Base-by-base conservation (phyloP, 2,888 invertebrate genomes). In the Drosophila recens region DNA sequence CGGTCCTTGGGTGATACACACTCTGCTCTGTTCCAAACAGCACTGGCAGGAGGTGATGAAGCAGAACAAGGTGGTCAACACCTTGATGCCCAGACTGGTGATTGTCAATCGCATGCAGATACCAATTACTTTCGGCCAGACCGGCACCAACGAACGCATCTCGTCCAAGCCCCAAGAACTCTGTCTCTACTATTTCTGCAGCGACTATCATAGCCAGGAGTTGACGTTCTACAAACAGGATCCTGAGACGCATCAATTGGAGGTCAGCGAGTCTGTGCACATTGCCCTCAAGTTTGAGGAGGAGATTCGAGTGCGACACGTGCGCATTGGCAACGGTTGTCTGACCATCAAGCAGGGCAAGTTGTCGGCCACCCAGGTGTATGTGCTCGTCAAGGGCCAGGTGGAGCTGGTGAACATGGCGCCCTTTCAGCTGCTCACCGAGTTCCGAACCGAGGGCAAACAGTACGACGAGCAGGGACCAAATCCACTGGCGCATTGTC, bases 61-160 rank as follows among this genome's bases (percentile, higher is more conserved):
- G 34, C 49, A 67, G 4, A 66, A 70, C 11, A 68, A 75, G 6
- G 45, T 70, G 1, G 58, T 74, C 0, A 81, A 90, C 46, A 79
- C 80, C 84, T 93, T 95, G 3, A 92, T 95, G 64, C 94, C 95
- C 0, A 94, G 95, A 71, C 95, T 95, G 76, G 93, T 96, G 5
- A 93, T 97, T 15, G 96, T 96, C 63, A 97, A 97, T 91, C 95
- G 96, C 80, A 95, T 95, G 15, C 93, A 95, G 34, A 88, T 94
- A 0, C 92, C 34, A 1, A 90, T 97, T 33, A 93, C 94, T 30
- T 94, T 97, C 79, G 96, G 97, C 0, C 97, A 98, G 93, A 94
- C 94, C 4, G 94, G 93, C 0, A 97, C 97, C 0, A 95, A 95
- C 54, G 98, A 98, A 90, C 94, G 95, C 43, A 94, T 97, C 40